Evolutionary conservation across 2,113 vertebrate species (phyloP), one percentile per base, ranked within the genome.

Genomic region (Pangasianodon hypophthalmus): DNA sequence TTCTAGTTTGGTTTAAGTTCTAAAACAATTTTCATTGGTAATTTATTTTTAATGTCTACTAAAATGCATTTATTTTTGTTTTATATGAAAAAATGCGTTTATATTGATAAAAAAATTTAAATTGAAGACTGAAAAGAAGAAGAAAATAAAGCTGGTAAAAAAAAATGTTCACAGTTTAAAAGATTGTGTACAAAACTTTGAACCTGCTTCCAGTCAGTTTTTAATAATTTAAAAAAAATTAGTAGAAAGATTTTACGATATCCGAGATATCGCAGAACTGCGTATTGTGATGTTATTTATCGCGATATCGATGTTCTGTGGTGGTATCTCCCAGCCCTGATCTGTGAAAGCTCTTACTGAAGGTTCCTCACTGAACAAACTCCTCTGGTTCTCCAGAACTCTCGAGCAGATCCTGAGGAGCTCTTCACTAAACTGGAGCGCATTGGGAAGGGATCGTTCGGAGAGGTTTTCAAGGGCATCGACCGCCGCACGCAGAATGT

Each of bases 391-490:
- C 58, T 84, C 77, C 94, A 98, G 97, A 98, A 97, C 92, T 94
- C 96, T 19, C 96, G 96, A 94, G 96, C 96, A 26, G 97, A 98
- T 90, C 97, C 97, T 13, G 97, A 98, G 94, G 97, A 97, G 84
- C 93, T 98, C 7, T 98, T 98, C 94, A 98, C 97, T 69, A 98
- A 98, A 92, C 95, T 97, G 85, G 97, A 98, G 92, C 96, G 97
- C 62, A 97, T 98, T 86, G 97, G 97, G n/a, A 98, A 98, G 93
- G 97, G 97, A 56, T 98, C 97, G 62, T 97, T 98, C 90, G 97
- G 97, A 37, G 97, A 98, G 94, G 97, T 98, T 88, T 98, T 98
- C 90, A 98, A 98, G 95, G 97, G 97, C 91, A 98, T 98, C 89
- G 97, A 98, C 95, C 97, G 97, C 90, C 96, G 96, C 92, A 96